These are phyloP conservation scores for Pachycephala philippinensis DNA, from an alignment of 2,113 vertebrate species.

Conservation along the genomic window DNA sequence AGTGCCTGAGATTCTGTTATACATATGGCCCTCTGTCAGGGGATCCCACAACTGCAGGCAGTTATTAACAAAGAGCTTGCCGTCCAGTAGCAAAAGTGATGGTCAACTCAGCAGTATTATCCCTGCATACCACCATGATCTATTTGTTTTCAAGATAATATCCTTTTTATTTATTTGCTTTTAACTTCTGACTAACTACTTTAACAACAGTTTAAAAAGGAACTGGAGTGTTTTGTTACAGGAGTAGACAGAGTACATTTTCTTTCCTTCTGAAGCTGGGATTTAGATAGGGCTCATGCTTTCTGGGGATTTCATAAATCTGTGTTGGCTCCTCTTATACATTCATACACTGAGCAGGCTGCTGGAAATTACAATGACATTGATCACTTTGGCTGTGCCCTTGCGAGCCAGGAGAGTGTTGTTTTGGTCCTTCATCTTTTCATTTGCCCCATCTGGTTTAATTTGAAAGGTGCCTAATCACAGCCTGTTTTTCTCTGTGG, in stretches of 20 bases:
- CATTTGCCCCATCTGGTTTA: not conserved
- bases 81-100: not conserved
- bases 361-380: not conserved
- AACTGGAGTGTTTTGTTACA: not conserved
- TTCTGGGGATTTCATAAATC: not conserved
- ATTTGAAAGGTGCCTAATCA: not conserved
- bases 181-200: not conserved
- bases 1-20: not conserved
- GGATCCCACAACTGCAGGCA: not conserved
- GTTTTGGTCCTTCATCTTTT: not conserved
- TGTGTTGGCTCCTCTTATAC: not conserved
- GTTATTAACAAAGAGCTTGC: not conserved
- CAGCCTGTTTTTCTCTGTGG: not conserved
- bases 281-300: not conserved
- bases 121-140: not conserved
- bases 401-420: not conserved
- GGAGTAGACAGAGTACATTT: not conserved
- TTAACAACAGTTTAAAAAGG: not conserved
- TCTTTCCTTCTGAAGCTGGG: not conserved
- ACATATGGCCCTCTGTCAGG: not conserved
- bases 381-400: not conserved
- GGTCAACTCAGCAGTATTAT: not conserved
- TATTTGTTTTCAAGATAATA: not conserved
- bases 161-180: not conserved
- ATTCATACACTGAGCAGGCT: not conserved